phyloP scores from a whole-genome alignment of 92 coral and sea anemone species.

The Epizoanthus fatuus region DNA sequence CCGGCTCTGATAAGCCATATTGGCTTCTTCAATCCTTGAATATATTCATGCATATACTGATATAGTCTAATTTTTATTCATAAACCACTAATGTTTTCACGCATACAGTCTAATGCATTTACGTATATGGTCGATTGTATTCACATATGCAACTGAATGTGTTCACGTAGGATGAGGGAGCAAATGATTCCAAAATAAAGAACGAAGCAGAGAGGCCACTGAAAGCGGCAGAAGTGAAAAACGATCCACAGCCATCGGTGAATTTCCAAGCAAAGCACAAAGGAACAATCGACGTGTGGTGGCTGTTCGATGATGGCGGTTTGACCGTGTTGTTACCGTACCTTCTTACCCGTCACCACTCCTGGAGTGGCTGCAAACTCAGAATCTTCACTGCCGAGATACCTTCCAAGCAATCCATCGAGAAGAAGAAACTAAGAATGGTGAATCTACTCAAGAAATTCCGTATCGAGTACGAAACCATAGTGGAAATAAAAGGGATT shows the following conservation, averaged over 20 bases:
- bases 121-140: background rate
- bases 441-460: constrained; percentile 93
- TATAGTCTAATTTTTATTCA: too few species aligned
- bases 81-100: background rate
- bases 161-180: background rate
- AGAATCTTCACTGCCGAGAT: constrained; percentile 89
- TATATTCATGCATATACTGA: too few species aligned
- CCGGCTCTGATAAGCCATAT: too few species aligned
- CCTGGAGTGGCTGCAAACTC: constrained; percentile 91
- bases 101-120: background rate
- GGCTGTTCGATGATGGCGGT: constrained; percentile 99
- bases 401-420: constrained; percentile 78
- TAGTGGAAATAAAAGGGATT: constrained; percentile 78
- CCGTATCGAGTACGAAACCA: constrained; percentile 89
- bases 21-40: too few species aligned
- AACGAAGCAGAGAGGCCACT: constrained; percentile 36
- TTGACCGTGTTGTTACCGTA: constrained; percentile 91
- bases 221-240: constrained; percentile 24
- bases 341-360: constrained; percentile 85
- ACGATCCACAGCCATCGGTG: constrained; percentile 10
- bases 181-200: background rate
- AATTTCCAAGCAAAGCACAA: constrained; percentile 75
- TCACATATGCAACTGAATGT: background rate
- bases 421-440: constrained; percentile 79
- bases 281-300: constrained; percentile 97